Percentiles rank a stretch among this genome's conserved stretches.
Conservation (phyloP, 92 coral and sea anemone species). For the Galaxea fascicularis region DNA sequence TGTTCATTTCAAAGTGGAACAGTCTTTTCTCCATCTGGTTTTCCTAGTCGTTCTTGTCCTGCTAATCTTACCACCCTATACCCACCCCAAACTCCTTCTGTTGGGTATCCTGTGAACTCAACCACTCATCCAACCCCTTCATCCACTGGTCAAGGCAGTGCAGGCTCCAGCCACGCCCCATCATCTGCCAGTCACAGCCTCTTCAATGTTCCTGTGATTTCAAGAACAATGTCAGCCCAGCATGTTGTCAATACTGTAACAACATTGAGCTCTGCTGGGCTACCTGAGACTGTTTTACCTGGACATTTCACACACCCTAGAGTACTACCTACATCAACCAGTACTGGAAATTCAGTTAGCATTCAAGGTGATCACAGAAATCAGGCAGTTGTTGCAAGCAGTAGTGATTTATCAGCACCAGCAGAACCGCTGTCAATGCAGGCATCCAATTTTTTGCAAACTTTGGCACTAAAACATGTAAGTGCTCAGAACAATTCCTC, state of each 20-base stretch:
- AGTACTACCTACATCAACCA: not conserved
- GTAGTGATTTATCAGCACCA: not conserved
- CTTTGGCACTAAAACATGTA: constrained; percentile 9
- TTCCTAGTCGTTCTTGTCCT: not conserved
- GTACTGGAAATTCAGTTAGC: not conserved
- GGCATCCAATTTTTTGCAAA: constrained; percentile 30
- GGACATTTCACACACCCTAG: constrained; percentile 1
- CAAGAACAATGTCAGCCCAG: not conserved
- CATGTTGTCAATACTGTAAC: constrained; percentile 7
- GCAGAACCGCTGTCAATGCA: not conserved
- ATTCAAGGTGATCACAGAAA: not conserved
- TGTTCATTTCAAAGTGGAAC: not conserved
- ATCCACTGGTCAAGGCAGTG: not conserved
- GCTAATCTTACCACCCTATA: not conserved
- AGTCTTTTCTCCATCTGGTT: not conserved
- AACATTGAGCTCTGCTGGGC: not conserved
- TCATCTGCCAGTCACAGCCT: not conserved
- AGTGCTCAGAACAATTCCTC: not conserved
- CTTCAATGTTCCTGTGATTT: not conserved
- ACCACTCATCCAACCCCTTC: not conserved
- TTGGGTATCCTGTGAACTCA: not conserved
- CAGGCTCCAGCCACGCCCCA: not conserved
- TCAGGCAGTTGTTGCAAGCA: not conserved
- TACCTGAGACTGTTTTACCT: not conserved
- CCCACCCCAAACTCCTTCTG: not conserved